Conservation (phyloP, 2,888 invertebrate genomes). For the Hetaerina titia region DNA sequence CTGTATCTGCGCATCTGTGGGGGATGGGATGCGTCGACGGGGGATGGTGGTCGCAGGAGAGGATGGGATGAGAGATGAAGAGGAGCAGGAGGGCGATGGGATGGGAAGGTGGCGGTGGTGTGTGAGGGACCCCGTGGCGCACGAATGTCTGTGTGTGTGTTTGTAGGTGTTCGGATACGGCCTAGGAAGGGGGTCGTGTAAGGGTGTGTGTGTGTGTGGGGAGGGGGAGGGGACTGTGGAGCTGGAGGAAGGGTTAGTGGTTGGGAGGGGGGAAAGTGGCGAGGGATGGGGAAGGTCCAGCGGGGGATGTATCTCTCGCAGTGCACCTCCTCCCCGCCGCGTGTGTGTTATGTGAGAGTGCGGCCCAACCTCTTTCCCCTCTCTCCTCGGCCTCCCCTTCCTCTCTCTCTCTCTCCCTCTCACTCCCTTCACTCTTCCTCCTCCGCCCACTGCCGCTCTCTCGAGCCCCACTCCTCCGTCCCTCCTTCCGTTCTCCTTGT, state of each 20-base stretch:
- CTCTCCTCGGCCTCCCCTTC: neutral
- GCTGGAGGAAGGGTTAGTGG: neutral
- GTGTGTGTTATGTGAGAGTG: neutral
- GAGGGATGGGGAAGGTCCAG: neutral
- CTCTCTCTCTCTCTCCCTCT: neutral
- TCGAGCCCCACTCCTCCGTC: conserved; percentile 26
- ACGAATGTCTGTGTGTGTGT: neutral
- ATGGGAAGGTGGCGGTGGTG: conserved; percentile 23
- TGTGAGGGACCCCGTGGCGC: conserved; percentile 46
- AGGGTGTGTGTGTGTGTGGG: neutral
- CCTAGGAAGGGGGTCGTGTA: neutral
- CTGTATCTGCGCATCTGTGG: conserved; percentile 58
- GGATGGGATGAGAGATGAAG: neutral
- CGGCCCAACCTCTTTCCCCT: neutral
- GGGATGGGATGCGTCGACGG: neutral
- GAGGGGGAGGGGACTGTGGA: neutral
- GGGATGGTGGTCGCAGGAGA: conserved; percentile 6
- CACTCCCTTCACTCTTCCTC: neutral
- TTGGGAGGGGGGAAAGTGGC: too few relatives aligned
- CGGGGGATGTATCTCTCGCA: conserved; percentile 10
- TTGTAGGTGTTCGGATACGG: neutral
- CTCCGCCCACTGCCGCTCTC: conserved; percentile 16
- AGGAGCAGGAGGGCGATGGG: neutral
- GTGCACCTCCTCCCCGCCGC: neutral
- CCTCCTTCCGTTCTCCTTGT: neutral